Percentiles rank a stretch among this genome's conserved stretches.
Evolutionary conservation across 2,797 vertebrate genomes (phyloP).

Genomic region (Alectoris magna): DNA sequence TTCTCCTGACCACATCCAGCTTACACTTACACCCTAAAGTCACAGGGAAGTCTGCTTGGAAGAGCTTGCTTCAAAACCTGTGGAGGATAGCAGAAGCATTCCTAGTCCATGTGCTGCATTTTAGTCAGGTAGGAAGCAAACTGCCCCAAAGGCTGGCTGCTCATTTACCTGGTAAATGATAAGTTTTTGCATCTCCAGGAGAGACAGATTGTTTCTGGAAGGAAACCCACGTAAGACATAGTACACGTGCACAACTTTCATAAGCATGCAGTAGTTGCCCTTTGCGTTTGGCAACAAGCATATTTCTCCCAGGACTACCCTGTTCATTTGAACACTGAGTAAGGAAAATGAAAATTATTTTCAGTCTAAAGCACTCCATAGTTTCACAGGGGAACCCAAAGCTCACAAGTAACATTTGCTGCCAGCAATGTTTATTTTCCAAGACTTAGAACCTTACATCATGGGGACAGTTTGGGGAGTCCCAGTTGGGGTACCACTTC

Average conservation of each 20-base stretch:
- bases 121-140: neutral
- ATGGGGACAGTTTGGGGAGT: neutral
- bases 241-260: neutral
- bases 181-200: neutral
- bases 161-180: neutral
- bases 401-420: neutral
- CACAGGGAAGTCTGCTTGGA: neutral
- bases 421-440: neutral
- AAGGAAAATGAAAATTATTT: neutral
- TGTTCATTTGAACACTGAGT: neutral
- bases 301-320: neutral
- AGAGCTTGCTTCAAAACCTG: neutral
- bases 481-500: neutral
- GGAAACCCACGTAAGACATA: neutral
- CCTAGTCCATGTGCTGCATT: neutral
- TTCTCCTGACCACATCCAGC: neutral
- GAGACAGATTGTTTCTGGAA: neutral
- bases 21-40: neutral
- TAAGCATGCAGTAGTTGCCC: neutral
- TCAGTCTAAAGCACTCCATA: accelerated
- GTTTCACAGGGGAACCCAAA: neutral
- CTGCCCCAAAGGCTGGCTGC: neutral
- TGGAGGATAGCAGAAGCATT: neutral
- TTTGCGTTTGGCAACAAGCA: neutral
- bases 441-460: neutral